phyloP scores from a whole-genome alignment of 1,140 invertebrate species.

The Pseudobourletiella spinata region DNA sequence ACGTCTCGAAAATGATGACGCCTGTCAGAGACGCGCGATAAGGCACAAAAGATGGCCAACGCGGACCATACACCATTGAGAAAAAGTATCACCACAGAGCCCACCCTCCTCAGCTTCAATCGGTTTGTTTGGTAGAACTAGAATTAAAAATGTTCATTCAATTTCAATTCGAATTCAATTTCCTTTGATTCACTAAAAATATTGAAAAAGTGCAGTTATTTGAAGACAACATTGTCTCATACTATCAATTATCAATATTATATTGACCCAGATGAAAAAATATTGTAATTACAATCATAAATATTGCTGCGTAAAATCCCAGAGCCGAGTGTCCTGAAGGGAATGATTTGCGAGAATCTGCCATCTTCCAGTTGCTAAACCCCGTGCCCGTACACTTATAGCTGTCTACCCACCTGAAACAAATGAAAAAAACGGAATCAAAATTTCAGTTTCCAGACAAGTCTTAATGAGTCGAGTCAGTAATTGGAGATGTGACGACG shows the following conservation, averaged over 20 bases:
- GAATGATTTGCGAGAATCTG: conserved; percentile 32
- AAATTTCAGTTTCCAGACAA: no score
- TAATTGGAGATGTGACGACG: no score
- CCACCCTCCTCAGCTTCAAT: conserved; percentile 16
- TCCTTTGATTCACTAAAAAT: conserved; percentile 1
- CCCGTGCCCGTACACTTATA: conserved; percentile 30
- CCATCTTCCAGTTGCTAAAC: conserved; percentile 21
- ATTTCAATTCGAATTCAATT: neutral
- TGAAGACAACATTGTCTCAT: no score
- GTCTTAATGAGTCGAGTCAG: no score
- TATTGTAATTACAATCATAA: conserved; percentile 26
- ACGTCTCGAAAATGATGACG: conserved; percentile 30
- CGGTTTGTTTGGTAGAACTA: conserved; percentile 30
- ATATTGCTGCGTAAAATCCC: conserved; percentile 25
- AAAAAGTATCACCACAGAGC: conserved; percentile 16
- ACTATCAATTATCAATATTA: no score
- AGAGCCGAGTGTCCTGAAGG: conserved; percentile 32
- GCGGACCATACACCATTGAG: conserved; percentile 21
- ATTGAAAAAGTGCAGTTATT: no score
- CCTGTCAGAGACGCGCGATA: conserved; percentile 24
- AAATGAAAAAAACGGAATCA: neutral
- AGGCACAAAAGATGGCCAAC: conserved; percentile 27
- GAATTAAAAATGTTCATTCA: neutral
- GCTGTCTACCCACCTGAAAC: conserved; percentile 26
- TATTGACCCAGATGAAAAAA: no score